Conservation (phyloP, 2,888 invertebrate genomes). For the Linnaemya tessellans region DNA sequence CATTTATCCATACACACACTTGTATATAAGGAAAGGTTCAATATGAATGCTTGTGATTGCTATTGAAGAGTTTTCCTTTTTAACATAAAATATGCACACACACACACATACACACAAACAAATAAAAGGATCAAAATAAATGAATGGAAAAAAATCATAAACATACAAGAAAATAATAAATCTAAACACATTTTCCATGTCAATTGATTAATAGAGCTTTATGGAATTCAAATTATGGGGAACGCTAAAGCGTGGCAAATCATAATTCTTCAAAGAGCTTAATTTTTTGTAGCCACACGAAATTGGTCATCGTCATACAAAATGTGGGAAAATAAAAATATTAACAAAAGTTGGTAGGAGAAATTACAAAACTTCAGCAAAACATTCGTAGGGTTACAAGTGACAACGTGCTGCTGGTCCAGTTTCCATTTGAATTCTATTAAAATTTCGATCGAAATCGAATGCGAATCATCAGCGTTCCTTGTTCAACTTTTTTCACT, state of each 20-base stretch:
- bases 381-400: no score
- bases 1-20: background rate
- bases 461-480: no score
- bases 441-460: no score
- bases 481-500: no score
- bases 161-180: background rate
- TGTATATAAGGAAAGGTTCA: background rate
- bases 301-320: background rate
- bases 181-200: conserved; percentile 45
- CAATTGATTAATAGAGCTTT: conserved; percentile 53
- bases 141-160: conserved; percentile 14
- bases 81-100: conserved; percentile 51
- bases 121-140: conserved; percentile 45
- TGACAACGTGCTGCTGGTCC: no score
- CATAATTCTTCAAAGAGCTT: background rate
- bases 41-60: conserved; percentile 47
- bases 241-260: background rate
- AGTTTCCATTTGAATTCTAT: no score
- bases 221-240: conserved; percentile 4
- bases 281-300: background rate
- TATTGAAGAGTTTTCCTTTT: conserved; percentile 55
- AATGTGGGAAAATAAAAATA: no score
- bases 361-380: no score
- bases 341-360: no score
- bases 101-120: conserved; percentile 58